phyloP scores from a whole-genome alignment of 1,140 invertebrate genomes.

The Drosophila ananassae region DNA sequence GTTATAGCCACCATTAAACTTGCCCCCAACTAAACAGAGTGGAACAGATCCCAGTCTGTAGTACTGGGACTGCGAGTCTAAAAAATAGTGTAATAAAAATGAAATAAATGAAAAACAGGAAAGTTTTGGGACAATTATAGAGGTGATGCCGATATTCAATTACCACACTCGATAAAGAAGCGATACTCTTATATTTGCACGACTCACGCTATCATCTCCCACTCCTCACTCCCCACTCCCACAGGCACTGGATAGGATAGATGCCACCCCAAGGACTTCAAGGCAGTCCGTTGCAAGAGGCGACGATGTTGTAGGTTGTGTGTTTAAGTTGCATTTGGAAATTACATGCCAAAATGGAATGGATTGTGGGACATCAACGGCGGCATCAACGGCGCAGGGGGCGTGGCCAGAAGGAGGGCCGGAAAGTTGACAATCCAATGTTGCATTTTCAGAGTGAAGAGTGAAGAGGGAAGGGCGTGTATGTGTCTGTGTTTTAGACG shows the following conservation, averaged over 20 bases:
- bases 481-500: slow-evolving; percentile 61
- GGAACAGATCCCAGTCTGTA: slow-evolving; percentile 8
- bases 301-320: slow-evolving; percentile 2
- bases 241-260: no score
- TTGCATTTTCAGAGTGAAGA: slow-evolving; percentile 67
- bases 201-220: neutral
- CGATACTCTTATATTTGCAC: no score
- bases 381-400: neutral
- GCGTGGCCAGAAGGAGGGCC: neutral
- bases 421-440: slow-evolving; percentile 77
- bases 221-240: no score
- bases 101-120: slow-evolving; percentile 8
- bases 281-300: no score
- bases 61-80: slow-evolving; percentile 1
- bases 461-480: slow-evolving; percentile 23
- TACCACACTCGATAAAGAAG: neutral
- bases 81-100: neutral
- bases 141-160: neutral
- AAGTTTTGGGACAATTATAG: neutral
- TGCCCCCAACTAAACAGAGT: slow-evolving; percentile 64
- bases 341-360: slow-evolving; percentile 75
- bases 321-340: slow-evolving; percentile 58
- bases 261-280: neutral
- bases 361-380: slow-evolving; percentile 34
- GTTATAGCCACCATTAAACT: slow-evolving; percentile 79